phyloP scores from a whole-genome alignment of 2,113 vertebrate species.

The Ammodytes dubius region DNA sequence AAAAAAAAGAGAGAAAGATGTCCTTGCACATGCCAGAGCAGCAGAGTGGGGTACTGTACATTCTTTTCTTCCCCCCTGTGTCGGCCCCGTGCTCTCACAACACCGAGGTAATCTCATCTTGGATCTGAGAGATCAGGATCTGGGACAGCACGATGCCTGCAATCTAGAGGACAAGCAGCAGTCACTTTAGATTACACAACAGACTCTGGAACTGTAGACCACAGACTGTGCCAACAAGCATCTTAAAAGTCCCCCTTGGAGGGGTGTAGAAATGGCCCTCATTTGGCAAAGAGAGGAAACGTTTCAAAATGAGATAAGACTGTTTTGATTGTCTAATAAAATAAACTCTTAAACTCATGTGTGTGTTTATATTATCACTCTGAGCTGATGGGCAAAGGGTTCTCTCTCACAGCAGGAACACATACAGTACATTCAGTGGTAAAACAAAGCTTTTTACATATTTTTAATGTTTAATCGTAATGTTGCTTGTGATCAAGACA shows the following conservation, averaged over 20 bases:
- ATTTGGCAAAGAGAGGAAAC: constrained; percentile 2
- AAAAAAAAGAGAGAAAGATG: constrained; percentile 43
- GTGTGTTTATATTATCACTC: neutral
- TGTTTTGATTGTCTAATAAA: neutral
- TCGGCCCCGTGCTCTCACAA: constrained; percentile 59
- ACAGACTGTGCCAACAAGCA: constrained; percentile 31
- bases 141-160: constrained; percentile 86
- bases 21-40: constrained; percentile 41
- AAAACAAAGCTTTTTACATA: neutral
- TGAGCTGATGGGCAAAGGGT: neutral
- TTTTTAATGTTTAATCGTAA: constrained; percentile 41
- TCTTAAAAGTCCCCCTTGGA: constrained; percentile 36
- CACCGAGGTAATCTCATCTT: constrained; percentile 82
- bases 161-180: constrained; percentile 79
- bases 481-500: neutral
- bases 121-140: constrained; percentile 86
- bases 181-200: constrained; percentile 52
- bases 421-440: neutral
- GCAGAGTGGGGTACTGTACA: neutral
- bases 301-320: neutral
- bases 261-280: neutral
- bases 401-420: neutral
- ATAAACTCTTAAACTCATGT: neutral
- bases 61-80: constrained; percentile 30
- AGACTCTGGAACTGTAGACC: constrained; percentile 16